Evolutionary conservation across 1,140 invertebrate genomes (phyloP).

Genomic region (Anadara kagoshimensis): DNA sequence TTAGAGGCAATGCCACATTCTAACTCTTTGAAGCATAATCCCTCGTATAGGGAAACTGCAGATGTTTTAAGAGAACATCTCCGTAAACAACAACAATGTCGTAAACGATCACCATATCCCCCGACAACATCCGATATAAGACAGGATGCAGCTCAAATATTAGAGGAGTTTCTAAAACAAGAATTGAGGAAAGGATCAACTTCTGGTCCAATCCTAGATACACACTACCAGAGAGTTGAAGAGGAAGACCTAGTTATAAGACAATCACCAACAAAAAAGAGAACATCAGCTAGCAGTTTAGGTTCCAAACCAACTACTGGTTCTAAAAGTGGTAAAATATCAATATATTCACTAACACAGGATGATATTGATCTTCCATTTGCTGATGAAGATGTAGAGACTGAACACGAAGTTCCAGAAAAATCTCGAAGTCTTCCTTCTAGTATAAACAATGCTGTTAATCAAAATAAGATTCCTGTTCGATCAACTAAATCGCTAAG

Average conservation of each 20-base stretch:
- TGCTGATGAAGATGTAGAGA: conserved; percentile 28
- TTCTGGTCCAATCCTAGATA: conserved; percentile 1
- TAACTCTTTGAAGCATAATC: conserved; percentile 12
- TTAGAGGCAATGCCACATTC: no score
- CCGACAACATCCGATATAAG: conserved; percentile 43
- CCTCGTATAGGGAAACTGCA: conserved; percentile 21
- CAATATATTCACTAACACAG: conserved; percentile 29
- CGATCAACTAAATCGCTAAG: conserved; percentile 13
- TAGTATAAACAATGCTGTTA: neutral
- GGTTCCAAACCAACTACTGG: conserved; percentile 1
- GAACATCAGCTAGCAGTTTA: conserved; percentile 15
- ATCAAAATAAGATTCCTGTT: neutral
- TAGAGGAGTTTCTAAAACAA: conserved; percentile 51
- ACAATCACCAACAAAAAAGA: conserved; percentile 7
- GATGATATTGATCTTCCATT: conserved; percentile 33
- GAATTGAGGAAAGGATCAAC: conserved; percentile 23
- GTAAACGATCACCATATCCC: neutral
- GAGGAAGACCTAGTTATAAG: conserved; percentile 31
- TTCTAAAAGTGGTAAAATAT: conserved; percentile 23
- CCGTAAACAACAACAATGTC: neutral
- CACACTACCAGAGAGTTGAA: conserved; percentile 22
- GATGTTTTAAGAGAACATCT: conserved; percentile 29
- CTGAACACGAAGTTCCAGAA: conserved; percentile 3
- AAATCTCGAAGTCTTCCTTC: conserved; percentile 28
- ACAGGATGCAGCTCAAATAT: conserved; percentile 47